phyloP scores from a whole-genome alignment of 2,797 vertebrate genomes.

The Alca torda region DNA sequence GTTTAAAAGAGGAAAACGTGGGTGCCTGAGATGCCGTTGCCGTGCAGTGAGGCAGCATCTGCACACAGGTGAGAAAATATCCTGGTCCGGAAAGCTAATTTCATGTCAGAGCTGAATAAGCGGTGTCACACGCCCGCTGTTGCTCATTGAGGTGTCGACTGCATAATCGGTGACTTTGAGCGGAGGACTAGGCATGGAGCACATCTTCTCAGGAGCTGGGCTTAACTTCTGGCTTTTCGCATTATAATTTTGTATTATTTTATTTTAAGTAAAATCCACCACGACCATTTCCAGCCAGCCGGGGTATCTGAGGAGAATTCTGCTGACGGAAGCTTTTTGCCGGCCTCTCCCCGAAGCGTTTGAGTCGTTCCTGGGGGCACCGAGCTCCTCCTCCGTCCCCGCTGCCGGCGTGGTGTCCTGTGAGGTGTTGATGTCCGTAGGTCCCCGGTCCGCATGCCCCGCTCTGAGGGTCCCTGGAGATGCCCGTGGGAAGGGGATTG shows the following conservation, averaged over 20 bases:
- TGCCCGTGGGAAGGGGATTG: neutral
- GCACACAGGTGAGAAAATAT: neutral
- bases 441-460: neutral
- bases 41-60: neutral
- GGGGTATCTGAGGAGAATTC: neutral
- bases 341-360: neutral
- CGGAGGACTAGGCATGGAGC: neutral
- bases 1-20: neutral
- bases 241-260: neutral
- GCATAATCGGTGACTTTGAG: neutral
- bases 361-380: neutral
- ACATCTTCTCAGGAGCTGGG: neutral
- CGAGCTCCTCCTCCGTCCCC: neutral
- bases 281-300: neutral
- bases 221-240: neutral
- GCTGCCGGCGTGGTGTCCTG: neutral
- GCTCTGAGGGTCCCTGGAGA: neutral
- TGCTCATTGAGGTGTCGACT: neutral
- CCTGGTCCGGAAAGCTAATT: neutral
- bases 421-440: too few relatives aligned
- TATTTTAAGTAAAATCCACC: neutral
- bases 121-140: neutral
- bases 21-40: neutral
- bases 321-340: neutral
- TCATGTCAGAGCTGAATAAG: neutral